phyloP scores from a whole-genome alignment of 2,888 invertebrate species.

The Cheilosia variabilis region DNA sequence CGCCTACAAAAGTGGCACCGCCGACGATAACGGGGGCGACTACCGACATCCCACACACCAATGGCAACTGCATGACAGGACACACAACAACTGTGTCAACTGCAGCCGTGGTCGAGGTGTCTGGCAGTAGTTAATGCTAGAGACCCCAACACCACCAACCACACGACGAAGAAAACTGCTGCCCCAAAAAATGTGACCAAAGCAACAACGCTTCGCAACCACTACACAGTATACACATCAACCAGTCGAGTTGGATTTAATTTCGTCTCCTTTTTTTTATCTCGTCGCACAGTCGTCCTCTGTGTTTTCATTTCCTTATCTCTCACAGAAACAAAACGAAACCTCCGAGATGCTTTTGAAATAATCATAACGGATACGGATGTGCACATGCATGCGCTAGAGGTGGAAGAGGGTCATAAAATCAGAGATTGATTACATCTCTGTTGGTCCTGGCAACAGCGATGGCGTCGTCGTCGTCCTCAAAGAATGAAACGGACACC shows the following conservation, averaged over 20 bases:
- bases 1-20: constrained; percentile 62
- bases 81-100: constrained; percentile 51
- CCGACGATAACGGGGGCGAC: constrained; percentile 64
- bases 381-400: not conserved
- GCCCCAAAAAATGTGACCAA: constrained; percentile 55
- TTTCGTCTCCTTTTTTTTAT: not conserved
- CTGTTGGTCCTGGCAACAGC: constrained; percentile 14
- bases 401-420: constrained; percentile 26
- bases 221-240: not conserved
- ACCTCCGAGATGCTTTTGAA: constrained; percentile 35
- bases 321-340: not conserved
- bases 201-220: constrained; percentile 16
- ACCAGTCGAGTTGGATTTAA: constrained; percentile 4
- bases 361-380: constrained; percentile 26
- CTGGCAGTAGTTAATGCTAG: constrained; percentile 77
- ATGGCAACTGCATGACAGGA: constrained; percentile 73
- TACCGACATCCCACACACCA: constrained; percentile 60
- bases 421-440: constrained; percentile 46
- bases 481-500: not conserved
- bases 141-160: constrained; percentile 22
- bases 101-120: constrained; percentile 72
- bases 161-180: constrained; percentile 46
- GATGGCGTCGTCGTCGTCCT: not conserved
- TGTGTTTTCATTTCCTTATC: constrained; percentile 13
- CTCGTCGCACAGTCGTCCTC: constrained; percentile 13